Conservation (phyloP, 2,888 invertebrate species). For the Adelphocoris suturalis region DNA sequence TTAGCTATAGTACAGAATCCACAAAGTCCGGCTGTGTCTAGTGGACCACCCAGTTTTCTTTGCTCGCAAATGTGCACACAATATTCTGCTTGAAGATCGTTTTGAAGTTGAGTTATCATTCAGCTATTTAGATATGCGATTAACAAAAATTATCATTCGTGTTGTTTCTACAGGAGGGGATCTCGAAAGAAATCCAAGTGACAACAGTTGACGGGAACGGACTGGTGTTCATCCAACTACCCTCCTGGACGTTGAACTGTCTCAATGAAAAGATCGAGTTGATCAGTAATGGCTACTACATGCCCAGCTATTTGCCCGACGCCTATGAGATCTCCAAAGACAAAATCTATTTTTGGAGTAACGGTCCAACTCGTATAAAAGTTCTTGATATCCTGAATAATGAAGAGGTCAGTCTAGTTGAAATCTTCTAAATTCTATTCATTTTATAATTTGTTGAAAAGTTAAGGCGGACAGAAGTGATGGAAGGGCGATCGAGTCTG, state of each 20-base stretch:
- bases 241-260: slow-evolving; percentile 58
- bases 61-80: too few species aligned
- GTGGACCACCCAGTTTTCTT: too few species aligned
- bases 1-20: too few species aligned
- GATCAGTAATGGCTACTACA: slow-evolving; percentile 52
- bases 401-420: slow-evolving; percentile 42
- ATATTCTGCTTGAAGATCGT: too few species aligned
- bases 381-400: slow-evolving; percentile 30
- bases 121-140: too few species aligned
- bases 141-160: too few species aligned
- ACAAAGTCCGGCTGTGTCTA: too few species aligned
- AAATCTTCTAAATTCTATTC: not conserved
- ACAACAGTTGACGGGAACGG: slow-evolving; percentile 33
- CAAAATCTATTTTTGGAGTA: slow-evolving; percentile 39
- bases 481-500: too few species aligned
- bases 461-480: too few species aligned
- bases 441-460: too few species aligned
- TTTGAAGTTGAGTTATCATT: too few species aligned
- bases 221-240: slow-evolving; percentile 55
- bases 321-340: not conserved
- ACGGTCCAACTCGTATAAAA: slow-evolving; percentile 50
- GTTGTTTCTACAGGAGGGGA: slow-evolving; percentile 7
- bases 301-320: not conserved
- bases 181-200: slow-evolving; percentile 25
- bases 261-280: slow-evolving; percentile 47